A percentile compares a stretch with the other conserved stretches of the same genome.
phyloP scores from a whole-genome alignment of 35 echinoderm and acorn worm genomes.

The Eucidaris tribuloides region DNA sequence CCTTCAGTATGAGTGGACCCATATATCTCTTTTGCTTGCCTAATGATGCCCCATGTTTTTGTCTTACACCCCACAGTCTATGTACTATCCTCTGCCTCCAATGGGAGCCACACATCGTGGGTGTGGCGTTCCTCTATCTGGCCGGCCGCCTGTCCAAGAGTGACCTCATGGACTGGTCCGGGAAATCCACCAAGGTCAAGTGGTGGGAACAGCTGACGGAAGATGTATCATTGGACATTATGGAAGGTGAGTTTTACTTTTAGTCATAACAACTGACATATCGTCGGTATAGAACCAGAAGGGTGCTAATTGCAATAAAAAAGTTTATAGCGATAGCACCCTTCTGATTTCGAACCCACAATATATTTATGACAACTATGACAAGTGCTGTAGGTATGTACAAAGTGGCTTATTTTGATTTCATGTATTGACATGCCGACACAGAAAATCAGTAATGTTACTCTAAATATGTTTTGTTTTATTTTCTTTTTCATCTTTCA shows the following conservation, averaged over 20 bases:
- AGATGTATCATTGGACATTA: slow-evolving; percentile 89
- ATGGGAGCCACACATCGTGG: slow-evolving; percentile 96
- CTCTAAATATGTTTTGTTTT: too few relatives aligned
- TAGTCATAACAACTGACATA: not conserved
- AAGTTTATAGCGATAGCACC: not conserved
- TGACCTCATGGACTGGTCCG: slow-evolving; percentile 93
- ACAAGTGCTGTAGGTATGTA: too few relatives aligned
- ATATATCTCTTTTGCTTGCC: too few relatives aligned
- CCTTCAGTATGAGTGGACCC: too few relatives aligned
- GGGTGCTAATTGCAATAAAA: not conserved
- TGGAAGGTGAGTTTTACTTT: slow-evolving; percentile 81
- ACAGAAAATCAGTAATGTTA: too few relatives aligned
- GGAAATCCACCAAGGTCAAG: slow-evolving; percentile 78
- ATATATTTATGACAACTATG: not conserved
- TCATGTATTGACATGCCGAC: too few relatives aligned
- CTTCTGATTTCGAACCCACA: not conserved
- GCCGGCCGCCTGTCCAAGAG: slow-evolving; percentile 95
- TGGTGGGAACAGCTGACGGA: slow-evolving; percentile 98
- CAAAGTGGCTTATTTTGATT: too few relatives aligned
- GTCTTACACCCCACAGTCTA: slow-evolving; percentile 44
- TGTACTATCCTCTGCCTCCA: slow-evolving; percentile 92
- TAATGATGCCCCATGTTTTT: too few relatives aligned
- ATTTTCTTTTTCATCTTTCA: slow-evolving; percentile 15
- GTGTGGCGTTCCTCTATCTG: slow-evolving; percentile 86
- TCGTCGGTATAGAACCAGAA: too few relatives aligned